Evolutionary conservation across 2,888 invertebrate genomes (phyloP), one percentile per base, ranked within the genome.

Genomic region (Rotaria magnacalcarata): DNA sequence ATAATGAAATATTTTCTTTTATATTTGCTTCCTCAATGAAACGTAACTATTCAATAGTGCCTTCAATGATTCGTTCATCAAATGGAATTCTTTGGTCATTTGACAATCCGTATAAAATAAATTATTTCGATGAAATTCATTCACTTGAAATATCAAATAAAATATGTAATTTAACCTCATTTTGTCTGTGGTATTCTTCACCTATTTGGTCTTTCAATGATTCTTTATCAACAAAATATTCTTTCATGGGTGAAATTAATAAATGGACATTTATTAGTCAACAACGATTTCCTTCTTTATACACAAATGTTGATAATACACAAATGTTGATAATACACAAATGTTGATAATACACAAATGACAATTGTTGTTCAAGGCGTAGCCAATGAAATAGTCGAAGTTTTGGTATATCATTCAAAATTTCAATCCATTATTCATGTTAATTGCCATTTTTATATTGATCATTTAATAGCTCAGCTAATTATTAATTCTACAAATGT

Each of bases 251-350:
- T 80, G 84, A 80, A 80, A 16, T 50, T 67, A 43, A 60, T 85
- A 85, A 54, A 34, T 34, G 14, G 43, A 43, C 47, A 86, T 19
- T 41, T 86, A 60, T n/a, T 27, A 67, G 50, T 85, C 67, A 67
- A 80, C 85, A 60, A 58, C 24, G 85, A 89, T 88, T 88, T 88
- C 19, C 24, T 52, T 87, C 86, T 87, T 84, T 89, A 92, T 92
- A 92, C 91, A 95, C 95, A 95, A 94, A 94, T 93, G 94, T 94
- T 50, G 7, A 47, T 93, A 94, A 93, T 93, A 43, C 41, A 43
- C 75, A 95, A 94, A 94, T 93, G 94, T 94, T 50, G 7, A 47
- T 93, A 94, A 93, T 93, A 43, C 41, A 43, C 75, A 95, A 94
- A 94, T 93, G 94, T 94, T 50, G 7, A 47, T 93, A 94, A 93